Conservation (phyloP, 2,113 vertebrate species). For the Ascaphus truei region DNA sequence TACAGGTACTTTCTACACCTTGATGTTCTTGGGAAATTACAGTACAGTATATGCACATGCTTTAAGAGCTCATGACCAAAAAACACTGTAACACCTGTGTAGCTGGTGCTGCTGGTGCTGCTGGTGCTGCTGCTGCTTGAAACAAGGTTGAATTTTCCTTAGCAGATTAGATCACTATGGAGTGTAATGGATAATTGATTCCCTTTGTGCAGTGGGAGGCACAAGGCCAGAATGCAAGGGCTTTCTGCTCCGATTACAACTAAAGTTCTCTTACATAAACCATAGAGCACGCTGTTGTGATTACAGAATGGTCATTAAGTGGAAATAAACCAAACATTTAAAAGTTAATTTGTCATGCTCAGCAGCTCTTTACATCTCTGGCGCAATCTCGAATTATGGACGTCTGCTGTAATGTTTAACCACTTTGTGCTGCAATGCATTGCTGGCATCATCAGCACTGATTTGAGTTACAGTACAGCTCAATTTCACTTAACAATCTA, state of each 20-base stretch:
- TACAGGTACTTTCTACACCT: too few species aligned
- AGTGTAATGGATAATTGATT: conserved; percentile 16
- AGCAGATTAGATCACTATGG: neutral
- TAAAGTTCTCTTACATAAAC: conserved; percentile 4
- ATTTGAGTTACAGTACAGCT: too few species aligned
- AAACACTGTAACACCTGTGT: neutral
- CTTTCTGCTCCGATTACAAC: conserved; percentile 16
- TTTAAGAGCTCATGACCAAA: neutral
- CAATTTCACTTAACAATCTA: too few species aligned
- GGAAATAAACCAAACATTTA: conserved; percentile 14
- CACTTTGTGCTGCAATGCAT: too few species aligned
- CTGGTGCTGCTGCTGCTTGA: neutral
- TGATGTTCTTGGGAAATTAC: neutral
- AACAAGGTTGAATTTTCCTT: neutral
- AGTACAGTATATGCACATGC: neutral
- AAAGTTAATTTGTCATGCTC: conserved; percentile 14
- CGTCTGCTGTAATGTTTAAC: too few species aligned
- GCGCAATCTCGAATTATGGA: too few species aligned
- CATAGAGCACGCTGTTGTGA: conserved; percentile 4
- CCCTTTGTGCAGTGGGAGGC: neutral
- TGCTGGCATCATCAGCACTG: too few species aligned
- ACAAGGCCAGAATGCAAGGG: neutral
- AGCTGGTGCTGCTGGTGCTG: neutral
- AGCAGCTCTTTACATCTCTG: neutral
- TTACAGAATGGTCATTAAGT: neutral